Evolutionary conservation across 2,888 invertebrate species (phyloP), one percentile per base, ranked within the genome.

Genomic region (Phyllotreta cruciferae): DNA sequence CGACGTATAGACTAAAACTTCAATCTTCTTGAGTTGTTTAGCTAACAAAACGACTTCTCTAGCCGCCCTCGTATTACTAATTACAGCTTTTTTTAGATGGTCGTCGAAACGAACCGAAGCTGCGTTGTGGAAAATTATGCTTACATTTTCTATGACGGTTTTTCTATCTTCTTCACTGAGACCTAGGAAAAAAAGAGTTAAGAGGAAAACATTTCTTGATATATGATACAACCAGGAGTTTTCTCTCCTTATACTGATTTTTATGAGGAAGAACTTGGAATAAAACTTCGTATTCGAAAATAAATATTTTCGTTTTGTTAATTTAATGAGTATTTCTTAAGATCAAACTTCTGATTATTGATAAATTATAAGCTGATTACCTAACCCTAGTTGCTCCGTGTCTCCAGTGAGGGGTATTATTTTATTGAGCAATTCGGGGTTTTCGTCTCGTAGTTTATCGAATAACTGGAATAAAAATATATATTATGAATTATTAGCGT

Each of bases 71-170:
- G 88, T 85, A 64, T 92, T 92, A 67, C 87, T 71, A 3, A 87
- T 78, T 0, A 88, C 83, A 0, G 91, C 89, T 41, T 82, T 83
- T 67, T 85, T 86, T 2, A 96, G 77, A 0, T 87, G 83, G 76
- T 95, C 94, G 72, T 95, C 91, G 75, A 96, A 96, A 72, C 91
- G 87, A 1, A 93, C 90, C 49, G 91, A 91, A 0, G 93, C 93
- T 1, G 93, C 93, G 2, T 88, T 88, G 74, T 93, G 92, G 75
- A 89, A 91, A 1, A 93, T 85, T 0, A 93, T 81, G 13, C 87
- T 83, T 0, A 91, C 87, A 67, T 88, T 83, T 3, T 87, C 82
- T 4, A 86, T 78, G 0, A 87, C 75, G 0, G 85, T 70, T 0
- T 83, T 70, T 63, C 85, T 79, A 35, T 85, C 82, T 52, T 82